phyloP scores from a whole-genome alignment of 2,113 vertebrate genomes.

The Orycteropus afer region DNA sequence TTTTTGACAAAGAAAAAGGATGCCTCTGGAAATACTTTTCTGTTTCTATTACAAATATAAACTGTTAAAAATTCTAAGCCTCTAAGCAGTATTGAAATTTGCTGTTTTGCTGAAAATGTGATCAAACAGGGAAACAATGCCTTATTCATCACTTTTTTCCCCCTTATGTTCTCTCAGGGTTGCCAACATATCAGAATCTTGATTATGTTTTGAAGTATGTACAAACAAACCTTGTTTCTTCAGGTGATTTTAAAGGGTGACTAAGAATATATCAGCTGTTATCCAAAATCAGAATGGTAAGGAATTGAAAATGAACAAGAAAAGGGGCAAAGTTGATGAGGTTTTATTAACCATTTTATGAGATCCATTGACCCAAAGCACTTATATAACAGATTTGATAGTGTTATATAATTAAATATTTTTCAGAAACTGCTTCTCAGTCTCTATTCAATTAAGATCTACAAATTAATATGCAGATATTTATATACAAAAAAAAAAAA shows the following conservation, averaged over 20 bases:
- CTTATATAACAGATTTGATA: background rate
- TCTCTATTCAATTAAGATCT: background rate
- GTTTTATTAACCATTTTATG: background rate
- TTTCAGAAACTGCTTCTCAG: background rate
- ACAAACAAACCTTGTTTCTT: conserved; percentile 47
- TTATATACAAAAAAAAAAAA: background rate
- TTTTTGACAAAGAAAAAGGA: conserved; percentile 42
- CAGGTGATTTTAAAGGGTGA: conserved; percentile 35
- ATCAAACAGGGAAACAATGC: conserved; percentile 26
- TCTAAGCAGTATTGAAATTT: conserved; percentile 32
- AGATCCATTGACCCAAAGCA: background rate
- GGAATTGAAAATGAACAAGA: conserved; percentile 23
- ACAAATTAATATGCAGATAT: conserved; percentile 1
- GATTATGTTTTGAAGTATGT: conserved; percentile 56
- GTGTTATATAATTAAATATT: background rate
- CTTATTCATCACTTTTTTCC: conserved; percentile 27
- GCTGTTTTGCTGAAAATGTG: conserved; percentile 53
- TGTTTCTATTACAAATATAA: conserved; percentile 48
- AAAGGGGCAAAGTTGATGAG: conserved; percentile 38
- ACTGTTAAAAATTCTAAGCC: conserved; percentile 58
- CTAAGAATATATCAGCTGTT: background rate
- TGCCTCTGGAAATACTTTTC: conserved; percentile 52
- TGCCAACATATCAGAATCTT: conserved; percentile 48
- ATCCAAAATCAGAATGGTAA: background rate
- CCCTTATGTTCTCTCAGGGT: background rate